A percentile compares a stretch with the other conserved stretches of the same genome.
phyloP scores from a whole-genome alignment of 2,113 vertebrate species.

The Coturnix japonica region DNA sequence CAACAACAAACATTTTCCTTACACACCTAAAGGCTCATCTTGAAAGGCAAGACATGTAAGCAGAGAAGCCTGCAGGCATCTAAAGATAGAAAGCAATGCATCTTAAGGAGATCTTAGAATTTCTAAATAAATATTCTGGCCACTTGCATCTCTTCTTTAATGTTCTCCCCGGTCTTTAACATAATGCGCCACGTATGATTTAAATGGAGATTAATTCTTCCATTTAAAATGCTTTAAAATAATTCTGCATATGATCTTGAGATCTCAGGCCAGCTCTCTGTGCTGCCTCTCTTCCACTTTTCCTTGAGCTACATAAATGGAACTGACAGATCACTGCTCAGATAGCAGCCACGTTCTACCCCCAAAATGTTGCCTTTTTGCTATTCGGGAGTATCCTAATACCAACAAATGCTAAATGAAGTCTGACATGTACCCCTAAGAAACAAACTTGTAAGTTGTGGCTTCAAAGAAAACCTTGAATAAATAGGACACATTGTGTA shows the following conservation, averaged over 20 bases:
- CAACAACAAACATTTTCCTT: background rate
- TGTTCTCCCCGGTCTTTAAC: background rate
- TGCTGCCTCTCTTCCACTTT: conserved; percentile 73
- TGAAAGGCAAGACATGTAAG: background rate
- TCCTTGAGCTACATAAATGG: conserved; percentile 85
- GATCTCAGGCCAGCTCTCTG: conserved; percentile 54
- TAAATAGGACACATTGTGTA: conserved; percentile 97
- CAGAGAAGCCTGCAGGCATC: background rate
- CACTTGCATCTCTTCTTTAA: conserved; percentile 2
- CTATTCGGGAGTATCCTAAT: conserved; percentile 90
- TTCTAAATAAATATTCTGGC: background rate
- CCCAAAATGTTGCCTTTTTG: conserved; percentile 89
- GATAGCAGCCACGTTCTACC: conserved; percentile 85
- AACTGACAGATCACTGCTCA: conserved; percentile 94
- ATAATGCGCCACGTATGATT: background rate
- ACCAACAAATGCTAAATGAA: conserved; percentile 93
- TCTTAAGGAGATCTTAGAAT: background rate
- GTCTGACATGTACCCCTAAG: conserved; percentile 99
- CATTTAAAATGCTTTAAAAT: conserved; percentile 31
- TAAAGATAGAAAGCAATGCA: background rate
- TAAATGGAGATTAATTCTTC: conserved; percentile 47
- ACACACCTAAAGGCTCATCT: background rate
- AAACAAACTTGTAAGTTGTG: conserved; percentile 96
- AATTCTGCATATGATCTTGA: conserved; percentile 16
- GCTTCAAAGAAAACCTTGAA: conserved; percentile 93